Percentiles rank a stretch among this genome's conserved stretches.
Evolutionary conservation across 1,140 invertebrate genomes (phyloP).

Genomic region (Sinella curviseta): DNA sequence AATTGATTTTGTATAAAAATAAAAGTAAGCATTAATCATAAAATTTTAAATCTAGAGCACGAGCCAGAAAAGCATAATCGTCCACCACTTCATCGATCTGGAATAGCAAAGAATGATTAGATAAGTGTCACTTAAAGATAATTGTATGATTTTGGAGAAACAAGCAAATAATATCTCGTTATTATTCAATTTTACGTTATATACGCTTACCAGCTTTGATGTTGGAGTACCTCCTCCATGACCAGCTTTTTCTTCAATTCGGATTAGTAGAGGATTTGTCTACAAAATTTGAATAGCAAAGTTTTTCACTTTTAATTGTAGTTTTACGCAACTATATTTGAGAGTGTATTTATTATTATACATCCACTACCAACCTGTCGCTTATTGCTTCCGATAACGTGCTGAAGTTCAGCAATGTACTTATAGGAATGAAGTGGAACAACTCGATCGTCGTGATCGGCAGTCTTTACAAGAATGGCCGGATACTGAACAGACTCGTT

Average conservation of each 20-base stretch:
- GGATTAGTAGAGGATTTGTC: conserved; percentile 83
- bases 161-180: conserved; percentile 1
- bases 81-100: conserved; percentile 9
- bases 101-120: not conserved
- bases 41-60: conserved; percentile 8
- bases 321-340: too few species aligned
- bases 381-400: conserved; percentile 55
- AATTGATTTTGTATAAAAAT: not conserved
- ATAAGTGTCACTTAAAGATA: not conserved
- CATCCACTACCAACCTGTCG: conserved; percentile 53
- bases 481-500: conserved; percentile 61
- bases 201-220: conserved; percentile 40
- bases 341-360: not conserved
- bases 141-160: not conserved
- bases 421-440: conserved; percentile 67
- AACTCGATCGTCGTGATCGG: conserved; percentile 70
- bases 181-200: not conserved
- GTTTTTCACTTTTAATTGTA: too few species aligned
- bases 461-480: conserved; percentile 63
- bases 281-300: conserved; percentile 59
- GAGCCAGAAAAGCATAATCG: not conserved
- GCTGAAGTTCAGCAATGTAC: conserved; percentile 65
- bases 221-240: conserved; percentile 84
- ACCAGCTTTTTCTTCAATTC: conserved; percentile 91
- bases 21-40: not conserved